Conservation (phyloP, 2,888 invertebrate genomes). For the Notocelia uddmanniana region DNA sequence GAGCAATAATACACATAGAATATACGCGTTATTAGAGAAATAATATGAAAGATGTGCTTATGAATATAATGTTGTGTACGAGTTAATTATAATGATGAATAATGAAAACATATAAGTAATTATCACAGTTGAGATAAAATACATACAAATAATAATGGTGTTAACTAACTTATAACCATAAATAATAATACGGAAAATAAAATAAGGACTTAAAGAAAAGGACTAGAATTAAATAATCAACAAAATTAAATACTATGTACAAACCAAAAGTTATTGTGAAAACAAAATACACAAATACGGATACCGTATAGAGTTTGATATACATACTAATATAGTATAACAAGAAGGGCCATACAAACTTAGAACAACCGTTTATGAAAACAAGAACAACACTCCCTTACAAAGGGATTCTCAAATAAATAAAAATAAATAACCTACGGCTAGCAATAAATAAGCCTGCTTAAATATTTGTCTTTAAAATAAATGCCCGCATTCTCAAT, state of each 20-base stretch:
- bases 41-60: background rate
- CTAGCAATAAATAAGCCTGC: slow-evolving; percentile 73
- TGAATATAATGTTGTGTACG: background rate
- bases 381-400: slow-evolving; percentile 72
- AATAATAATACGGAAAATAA: slow-evolving; percentile 48
- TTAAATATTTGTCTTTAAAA: slow-evolving; percentile 25
- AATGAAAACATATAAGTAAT: slow-evolving; percentile 30
- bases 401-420: slow-evolving; percentile 73
- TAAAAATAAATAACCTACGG: slow-evolving; percentile 77
- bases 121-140: slow-evolving; percentile 46
- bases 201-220: slow-evolving; percentile 65
- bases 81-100: slow-evolving; percentile 17
- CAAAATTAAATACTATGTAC: slow-evolving; percentile 54
- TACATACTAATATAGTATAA: slow-evolving; percentile 80
- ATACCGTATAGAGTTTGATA: slow-evolving; percentile 78
- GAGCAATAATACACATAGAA: slow-evolving; percentile 48
- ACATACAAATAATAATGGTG: slow-evolving; percentile 51
- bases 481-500: slow-evolving; percentile 41
- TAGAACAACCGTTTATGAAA: slow-evolving; percentile 76
- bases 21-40: background rate
- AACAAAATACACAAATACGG: slow-evolving; percentile 82
- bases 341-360: slow-evolving; percentile 76
- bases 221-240: slow-evolving; percentile 69
- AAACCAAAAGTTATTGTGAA: slow-evolving; percentile 58
- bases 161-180: slow-evolving; percentile 12